Evolutionary conservation across 2,888 invertebrate genomes (phyloP), one percentile per base, ranked within the genome.

Genomic region (Celastrina argiolus): DNA sequence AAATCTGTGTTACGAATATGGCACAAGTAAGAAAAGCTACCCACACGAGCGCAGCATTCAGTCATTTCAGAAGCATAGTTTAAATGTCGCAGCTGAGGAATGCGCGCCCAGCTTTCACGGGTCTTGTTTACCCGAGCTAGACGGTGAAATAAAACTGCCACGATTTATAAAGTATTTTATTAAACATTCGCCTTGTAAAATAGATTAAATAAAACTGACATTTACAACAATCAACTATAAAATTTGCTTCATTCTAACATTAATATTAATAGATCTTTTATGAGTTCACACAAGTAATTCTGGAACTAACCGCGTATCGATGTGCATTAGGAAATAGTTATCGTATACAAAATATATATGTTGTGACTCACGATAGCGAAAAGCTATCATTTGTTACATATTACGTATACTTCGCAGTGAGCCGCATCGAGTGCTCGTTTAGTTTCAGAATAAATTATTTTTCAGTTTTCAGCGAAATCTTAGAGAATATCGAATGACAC

Each of bases 201-300:
- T 88, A 89, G 87, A 85, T 88, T 87, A 88, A 87, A 89, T 88
- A 87, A 88, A 89, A 88, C 88, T 83, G 88, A 90, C 89, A 87
- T 87, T 88, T 88, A 91, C 88, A 90, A 89, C 90, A 87, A 90
- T 89, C 89, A 87, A 86, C 88, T 90, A 90, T 88, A 91, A 89
- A 90, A 89, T 88, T 86, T 87, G 83, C 81, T 73, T 81, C 79
- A 76, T 76, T 82, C 84, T 89, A 88, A 85, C 77, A 81, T 84
- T 88, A 85, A 81, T 84, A 82, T 84, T 80, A 78, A 26, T 14
- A 51, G 14, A 51, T 51, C 66, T 51, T 83, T 83, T 82, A 83
- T 85, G 86, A 83, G 84, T 88, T 67, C 59, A 34, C 59, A 34
- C 22, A 26, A 18, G 8, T 14, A 3, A 22, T 5, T 51, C 51